Conservation (phyloP, 53 echinoderm and acorn worm genomes). For the Paracentrotus lividus region DNA sequence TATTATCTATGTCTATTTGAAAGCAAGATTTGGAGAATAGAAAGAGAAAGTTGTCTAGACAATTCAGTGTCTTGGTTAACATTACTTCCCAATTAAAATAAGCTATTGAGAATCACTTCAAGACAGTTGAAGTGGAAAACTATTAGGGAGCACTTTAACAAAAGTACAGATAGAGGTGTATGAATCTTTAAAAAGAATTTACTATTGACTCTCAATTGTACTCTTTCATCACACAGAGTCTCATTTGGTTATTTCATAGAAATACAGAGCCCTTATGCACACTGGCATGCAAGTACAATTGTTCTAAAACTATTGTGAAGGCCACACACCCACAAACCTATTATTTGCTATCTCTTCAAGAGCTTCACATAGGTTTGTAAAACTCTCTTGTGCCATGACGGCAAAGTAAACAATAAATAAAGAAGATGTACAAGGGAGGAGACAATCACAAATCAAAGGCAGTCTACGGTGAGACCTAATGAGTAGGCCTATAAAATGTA, state of each 20-base stretch:
- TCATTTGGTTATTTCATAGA: neutral
- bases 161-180: neutral
- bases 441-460: neutral
- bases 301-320: neutral
- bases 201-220: neutral
- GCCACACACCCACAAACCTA: neutral
- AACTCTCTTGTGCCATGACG: neutral
- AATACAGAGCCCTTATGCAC: neutral
- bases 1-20: no score
- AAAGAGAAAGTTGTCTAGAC: no score
- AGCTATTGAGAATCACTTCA: neutral
- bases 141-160: neutral
- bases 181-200: neutral
- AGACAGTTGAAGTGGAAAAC: neutral
- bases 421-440: neutral
- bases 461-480: neutral
- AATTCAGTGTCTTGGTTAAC: no score
- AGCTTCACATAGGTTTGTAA: constrained; percentile 10
- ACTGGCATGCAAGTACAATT: neutral
- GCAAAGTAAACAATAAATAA: neutral
- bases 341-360: constrained; percentile 34
- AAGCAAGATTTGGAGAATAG: no score
- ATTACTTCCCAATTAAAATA: no score
- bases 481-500: no score
- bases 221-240: neutral